These are phyloP conservation scores for Maconellicoccus hirsutus DNA, from an alignment of 1,140 invertebrate genomes.

Conservation along the genomic window DNA sequence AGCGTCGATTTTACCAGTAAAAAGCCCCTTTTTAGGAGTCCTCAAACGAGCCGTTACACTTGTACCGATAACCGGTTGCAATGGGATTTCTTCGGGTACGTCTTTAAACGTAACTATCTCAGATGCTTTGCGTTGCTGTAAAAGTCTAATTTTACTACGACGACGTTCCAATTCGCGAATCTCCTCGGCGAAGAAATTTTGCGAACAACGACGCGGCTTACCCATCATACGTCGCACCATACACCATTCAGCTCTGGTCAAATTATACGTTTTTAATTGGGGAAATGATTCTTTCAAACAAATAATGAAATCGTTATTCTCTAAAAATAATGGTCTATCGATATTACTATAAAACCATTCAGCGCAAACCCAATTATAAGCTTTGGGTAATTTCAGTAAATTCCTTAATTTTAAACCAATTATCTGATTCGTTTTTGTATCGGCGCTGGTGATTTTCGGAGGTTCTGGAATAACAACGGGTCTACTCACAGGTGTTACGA, in stretches of 20 bases:
- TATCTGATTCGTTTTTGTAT: constrained; percentile 42
- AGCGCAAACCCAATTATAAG: constrained; percentile 97
- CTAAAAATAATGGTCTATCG: constrained; percentile 84
- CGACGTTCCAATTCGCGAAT: constrained; percentile 77
- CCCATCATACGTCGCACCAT: constrained; percentile 93
- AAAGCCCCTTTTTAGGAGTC: constrained; percentile 91
- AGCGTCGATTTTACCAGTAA: constrained; percentile 91
- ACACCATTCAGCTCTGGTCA: constrained; percentile 89
- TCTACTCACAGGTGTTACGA: constrained; percentile 32
- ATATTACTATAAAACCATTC: constrained; percentile 99
- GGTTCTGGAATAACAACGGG: constrained; percentile 36
- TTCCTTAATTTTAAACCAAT: constrained; percentile 85
- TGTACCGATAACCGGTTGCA: constrained; percentile 91
- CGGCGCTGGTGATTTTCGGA: neutral
- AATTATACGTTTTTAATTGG: constrained; percentile 68
- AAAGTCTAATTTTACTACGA: constrained; percentile 77
- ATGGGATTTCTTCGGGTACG: constrained; percentile 88
- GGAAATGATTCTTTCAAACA: constrained; percentile 92
- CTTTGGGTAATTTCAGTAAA: constrained; percentile 94
- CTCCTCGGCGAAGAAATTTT: constrained; percentile 94
- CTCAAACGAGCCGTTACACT: constrained; percentile 86
- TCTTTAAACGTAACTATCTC: constrained; percentile 72
- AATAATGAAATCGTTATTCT: constrained; percentile 93
- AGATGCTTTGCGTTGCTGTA: constrained; percentile 87
- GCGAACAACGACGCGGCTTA: constrained; percentile 84